Evolutionary conservation across 2,888 invertebrate species (phyloP).

Genomic region (Drosophila lacicola): DNA sequence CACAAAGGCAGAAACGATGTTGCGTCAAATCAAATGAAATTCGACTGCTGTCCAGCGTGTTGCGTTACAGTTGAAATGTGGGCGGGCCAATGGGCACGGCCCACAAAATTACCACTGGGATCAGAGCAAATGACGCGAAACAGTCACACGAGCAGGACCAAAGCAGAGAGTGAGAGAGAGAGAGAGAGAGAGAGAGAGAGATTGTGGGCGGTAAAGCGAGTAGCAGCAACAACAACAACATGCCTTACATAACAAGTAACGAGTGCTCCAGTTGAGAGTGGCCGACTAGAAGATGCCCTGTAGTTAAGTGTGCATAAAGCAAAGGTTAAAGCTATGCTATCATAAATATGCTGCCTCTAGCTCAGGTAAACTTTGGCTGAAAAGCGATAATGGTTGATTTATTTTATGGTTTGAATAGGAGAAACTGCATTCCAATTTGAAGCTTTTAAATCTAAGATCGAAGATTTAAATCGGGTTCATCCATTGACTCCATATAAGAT

Average conservation of each 20-base stretch:
- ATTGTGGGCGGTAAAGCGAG: conserved; percentile 23
- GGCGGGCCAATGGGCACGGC: conserved; percentile 33
- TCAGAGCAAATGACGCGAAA: conserved; percentile 81
- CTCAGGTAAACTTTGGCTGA: no score
- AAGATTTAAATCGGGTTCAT: no score
- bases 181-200: conserved; percentile 14
- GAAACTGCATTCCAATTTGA: no score
- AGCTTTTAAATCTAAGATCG: no score
- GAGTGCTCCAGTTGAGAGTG: no score
- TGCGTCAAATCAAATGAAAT: conserved; percentile 72
- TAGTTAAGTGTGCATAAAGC: no score
- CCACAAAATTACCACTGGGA: conserved; percentile 80
- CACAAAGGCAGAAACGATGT: conserved; percentile 45
- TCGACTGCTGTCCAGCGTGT: conserved; percentile 52
- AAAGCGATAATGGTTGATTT: no score
- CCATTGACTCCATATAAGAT: no score
- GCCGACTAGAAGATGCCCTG: no score
- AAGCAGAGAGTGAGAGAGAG: conserved; percentile 7
- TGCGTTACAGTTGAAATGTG: conserved; percentile 34
- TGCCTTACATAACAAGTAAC: conserved; percentile 37
- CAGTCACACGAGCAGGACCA: conserved; percentile 73
- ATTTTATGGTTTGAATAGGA: no score
- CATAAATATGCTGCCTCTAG: no score
- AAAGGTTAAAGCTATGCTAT: no score
- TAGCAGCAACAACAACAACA: conserved; percentile 49